phyloP scores from a whole-genome alignment of 2,797 vertebrate genomes.

The Anas flavirostris region DNA sequence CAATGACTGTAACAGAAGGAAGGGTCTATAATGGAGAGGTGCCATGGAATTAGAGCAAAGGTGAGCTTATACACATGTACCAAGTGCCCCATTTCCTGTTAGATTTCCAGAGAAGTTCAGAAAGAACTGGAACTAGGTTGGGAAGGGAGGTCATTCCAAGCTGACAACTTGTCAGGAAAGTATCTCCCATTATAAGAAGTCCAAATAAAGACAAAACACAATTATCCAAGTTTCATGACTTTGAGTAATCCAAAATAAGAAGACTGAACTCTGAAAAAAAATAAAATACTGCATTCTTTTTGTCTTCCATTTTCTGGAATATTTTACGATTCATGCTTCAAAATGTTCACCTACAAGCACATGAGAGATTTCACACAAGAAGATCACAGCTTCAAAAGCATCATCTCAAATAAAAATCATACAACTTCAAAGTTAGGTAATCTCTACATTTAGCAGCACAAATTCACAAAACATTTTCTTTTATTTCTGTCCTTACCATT shows the following conservation, averaged over 20 bases:
- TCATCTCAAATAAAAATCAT: rapidly evolving
- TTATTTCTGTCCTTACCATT: background rate
- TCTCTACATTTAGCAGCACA: background rate
- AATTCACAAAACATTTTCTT: background rate
- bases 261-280: background rate
- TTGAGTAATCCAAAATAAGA: background rate
- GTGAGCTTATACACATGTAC: background rate
- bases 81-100: background rate
- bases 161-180: background rate
- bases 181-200: background rate
- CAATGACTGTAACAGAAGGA: background rate
- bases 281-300: background rate
- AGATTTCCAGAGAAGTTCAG: background rate
- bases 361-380: background rate
- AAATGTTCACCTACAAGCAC: background rate
- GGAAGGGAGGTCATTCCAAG: background rate
- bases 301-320: background rate
- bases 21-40: background rate
- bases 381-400: background rate
- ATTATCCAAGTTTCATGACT: too few species aligned
- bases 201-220: background rate
- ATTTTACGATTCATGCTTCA: background rate
- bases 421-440: background rate
- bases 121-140: background rate
- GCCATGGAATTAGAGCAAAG: background rate